phyloP scores from a whole-genome alignment of 2,113 vertebrate genomes.

The Pseudopipra pipra region DNA sequence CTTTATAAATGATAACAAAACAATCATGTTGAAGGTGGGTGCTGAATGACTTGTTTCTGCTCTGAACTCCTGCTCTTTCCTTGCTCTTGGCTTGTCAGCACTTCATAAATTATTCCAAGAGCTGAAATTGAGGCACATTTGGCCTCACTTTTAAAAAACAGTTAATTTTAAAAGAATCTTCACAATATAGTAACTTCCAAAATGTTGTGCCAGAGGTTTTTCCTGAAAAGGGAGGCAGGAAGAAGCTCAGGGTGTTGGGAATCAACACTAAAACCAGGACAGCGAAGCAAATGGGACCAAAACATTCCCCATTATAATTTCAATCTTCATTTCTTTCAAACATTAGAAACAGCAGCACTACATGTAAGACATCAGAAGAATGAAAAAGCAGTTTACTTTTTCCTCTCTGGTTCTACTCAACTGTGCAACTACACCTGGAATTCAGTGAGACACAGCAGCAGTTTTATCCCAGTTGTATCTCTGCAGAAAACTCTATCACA shows the following conservation, averaged over 20 bases:
- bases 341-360: accelerated
- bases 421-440: background rate
- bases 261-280: background rate
- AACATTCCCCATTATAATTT: background rate
- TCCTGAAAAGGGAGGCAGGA: background rate
- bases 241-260: background rate
- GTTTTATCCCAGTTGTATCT: background rate
- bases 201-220: background rate
- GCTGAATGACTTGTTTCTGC: conserved; percentile 69
- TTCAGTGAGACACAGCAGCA: background rate
- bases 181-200: background rate
- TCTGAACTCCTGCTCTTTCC: conserved; percentile 71
- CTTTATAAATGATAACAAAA: conserved; percentile 45
- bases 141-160: conserved; percentile 37
- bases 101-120: conserved; percentile 74
- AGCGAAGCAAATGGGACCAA: background rate
- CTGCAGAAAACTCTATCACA: background rate
- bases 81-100: conserved; percentile 77
- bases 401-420: background rate
- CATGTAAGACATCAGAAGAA: background rate
- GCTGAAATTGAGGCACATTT: conserved; percentile 54
- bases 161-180: conserved; percentile 1
- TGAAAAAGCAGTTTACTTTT: background rate
- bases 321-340: background rate
- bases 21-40: conserved; percentile 17